Base-by-base conservation (phyloP, 2,888 invertebrate genomes). In the Caprella mutica region DNA sequence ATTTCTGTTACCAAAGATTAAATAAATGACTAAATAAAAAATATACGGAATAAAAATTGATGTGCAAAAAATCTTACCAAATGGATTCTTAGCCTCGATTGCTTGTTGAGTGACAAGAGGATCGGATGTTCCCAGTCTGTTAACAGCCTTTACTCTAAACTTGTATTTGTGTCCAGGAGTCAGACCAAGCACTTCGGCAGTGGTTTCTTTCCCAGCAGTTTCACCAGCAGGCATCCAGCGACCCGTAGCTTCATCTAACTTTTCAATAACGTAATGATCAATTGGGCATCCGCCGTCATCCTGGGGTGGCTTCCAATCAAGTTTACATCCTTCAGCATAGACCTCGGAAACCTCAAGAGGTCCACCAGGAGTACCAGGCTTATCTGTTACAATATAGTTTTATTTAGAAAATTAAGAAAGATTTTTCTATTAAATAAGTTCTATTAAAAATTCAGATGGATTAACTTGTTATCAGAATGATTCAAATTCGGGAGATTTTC, bases 11-110 rank as follows among this genome's bases (percentile, higher is more conserved):
- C n/a, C n/a, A n/a, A n/a, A n/a, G n/a, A n/a, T n/a, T n/a, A n/a
- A n/a, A n/a, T n/a, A n/a, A n/a, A n/a, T n/a, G n/a, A n/a, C n/a
- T n/a, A n/a, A n/a, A n/a, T n/a, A n/a, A n/a, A n/a, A n/a, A n/a
- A n/a, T n/a, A 44, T 3, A 3, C 2, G 23, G 2, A 17, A 44
- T 21, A 3, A 17, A 44, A 38, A 38, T 4, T 17, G 2, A 4
- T 3, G 4, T 19, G 19, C n/a, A 38, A 2, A 38, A 38, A 38
- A 17, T 35, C 78, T 76, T 68, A 84, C 85, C 90, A 75, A 86
- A 98, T 48, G 97, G 97, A 83, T 98, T 97, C 76, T 96, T 97
- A 46, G 97, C 97, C 72, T 89, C 85, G 54, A 86, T 86, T 1
- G 86, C 79, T 72, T 88, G 85, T 3, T 84, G 80, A 1, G 91